Base-by-base conservation (phyloP, 2,113 vertebrate genomes). In the Poicephalus gulielmi region DNA sequence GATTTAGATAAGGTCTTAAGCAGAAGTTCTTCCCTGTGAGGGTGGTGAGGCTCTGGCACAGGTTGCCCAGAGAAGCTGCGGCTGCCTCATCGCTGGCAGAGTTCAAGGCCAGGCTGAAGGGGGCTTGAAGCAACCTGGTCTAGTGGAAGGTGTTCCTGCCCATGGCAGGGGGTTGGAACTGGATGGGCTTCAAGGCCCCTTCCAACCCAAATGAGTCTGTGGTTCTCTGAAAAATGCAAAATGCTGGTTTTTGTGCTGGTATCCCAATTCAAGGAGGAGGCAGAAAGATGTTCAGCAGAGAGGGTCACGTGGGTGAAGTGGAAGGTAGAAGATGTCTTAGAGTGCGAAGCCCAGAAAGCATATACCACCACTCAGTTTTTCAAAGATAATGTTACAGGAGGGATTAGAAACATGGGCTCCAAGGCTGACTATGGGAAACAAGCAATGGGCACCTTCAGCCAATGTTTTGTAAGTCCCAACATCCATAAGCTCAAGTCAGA, bases 351-450 rank as follows among this genome's bases (percentile, higher is more conserved):
- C 81, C 81, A 13, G 12, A 27, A 18, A 62, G 6, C 1, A 0
- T 3, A 4, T 14, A 6, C 19, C 1, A 1, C 4, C 41, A 6
- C 24, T 35, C 43, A 9, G 9, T 28, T 83, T 28, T 11, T 66
- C 19, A 53, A 43, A 60, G 84, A 37, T 22, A 20, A 81, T 30
- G 12, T 39, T 28, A 13, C 11, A 30, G 28, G 3, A 22, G 22
- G 39, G 5, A 28, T 79, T 22, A 57, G 62, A 62, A 80, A 35
- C 43, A 7, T 0, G 0, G 10, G 31, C 69, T 60, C 52, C 2
- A 0, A 78, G 74, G 41, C 11, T 0, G 0, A 13, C 5, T 2
- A 3, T 0, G 14, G 37, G 55, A 63, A 86, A 81, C 2, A 20
- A 57, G 3, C 31, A 67, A 19, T 0, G 1, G 37, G 59, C 66